These are phyloP conservation scores for Dryoscopus gambensis DNA, from an alignment of 2,113 vertebrate genomes.

Conservation along the genomic window DNA sequence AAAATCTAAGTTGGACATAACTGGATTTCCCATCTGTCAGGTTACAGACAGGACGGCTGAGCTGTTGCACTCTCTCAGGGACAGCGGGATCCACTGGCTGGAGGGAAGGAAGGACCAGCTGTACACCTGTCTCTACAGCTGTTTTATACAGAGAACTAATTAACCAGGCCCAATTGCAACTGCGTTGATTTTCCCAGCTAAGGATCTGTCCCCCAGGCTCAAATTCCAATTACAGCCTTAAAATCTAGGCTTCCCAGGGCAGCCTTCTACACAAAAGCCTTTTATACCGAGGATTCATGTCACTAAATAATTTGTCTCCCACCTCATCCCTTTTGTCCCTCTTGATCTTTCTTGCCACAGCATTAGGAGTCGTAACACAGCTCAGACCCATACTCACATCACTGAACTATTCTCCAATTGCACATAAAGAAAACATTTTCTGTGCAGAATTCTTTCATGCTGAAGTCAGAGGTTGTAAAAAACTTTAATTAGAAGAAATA, in stretches of 20 bases:
- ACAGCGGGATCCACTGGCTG: background rate
- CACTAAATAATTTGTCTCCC: background rate
- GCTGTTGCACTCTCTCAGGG: background rate
- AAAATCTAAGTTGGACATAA: background rate
- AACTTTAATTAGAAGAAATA: background rate
- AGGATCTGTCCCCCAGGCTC: background rate
- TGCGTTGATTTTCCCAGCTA: background rate
- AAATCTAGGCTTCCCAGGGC: background rate
- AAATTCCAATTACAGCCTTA: conserved; percentile 19
- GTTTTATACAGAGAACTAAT: background rate
- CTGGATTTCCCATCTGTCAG: background rate
- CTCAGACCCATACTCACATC: background rate
- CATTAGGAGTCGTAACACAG: background rate
- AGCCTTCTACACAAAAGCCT: background rate
- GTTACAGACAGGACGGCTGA: rapidly evolving
- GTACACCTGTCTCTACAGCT: background rate
- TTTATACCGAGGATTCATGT: background rate
- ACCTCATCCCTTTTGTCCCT: background rate
- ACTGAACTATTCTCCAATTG: background rate
- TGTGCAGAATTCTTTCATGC: background rate
- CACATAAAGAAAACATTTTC: background rate
- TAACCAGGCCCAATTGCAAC: background rate
- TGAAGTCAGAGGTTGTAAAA: background rate
- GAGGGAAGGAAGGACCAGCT: background rate
- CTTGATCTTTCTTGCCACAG: background rate